Evolutionary conservation across 2,888 invertebrate species (phyloP), one percentile per base, ranked within the genome.

Genomic region (Leptopilina myrica): DNA sequence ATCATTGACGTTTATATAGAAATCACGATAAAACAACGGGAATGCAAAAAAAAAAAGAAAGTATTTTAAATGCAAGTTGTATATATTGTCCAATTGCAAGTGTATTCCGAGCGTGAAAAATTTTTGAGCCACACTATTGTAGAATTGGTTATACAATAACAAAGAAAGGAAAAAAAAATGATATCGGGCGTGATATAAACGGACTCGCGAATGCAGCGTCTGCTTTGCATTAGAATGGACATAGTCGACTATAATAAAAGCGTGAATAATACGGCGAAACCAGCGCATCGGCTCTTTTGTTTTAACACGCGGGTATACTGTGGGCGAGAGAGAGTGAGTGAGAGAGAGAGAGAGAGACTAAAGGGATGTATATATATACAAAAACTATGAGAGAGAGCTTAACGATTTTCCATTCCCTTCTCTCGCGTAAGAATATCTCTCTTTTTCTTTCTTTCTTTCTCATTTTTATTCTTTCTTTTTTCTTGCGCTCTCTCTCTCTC

Each of bases 171-270:
- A 49, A 62, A 81, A 81, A 79, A 82, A 79, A 77, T 79, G 80
- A 81, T 83, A 81, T 79, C 82, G 75, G 78, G 78, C 78, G 78
- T 62, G 76, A 69, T 78, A 78, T 80, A 82, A 78, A 75, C 43
- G 75, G 53, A 49, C 49, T 75, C 78, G 65, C 65, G 53, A 53
- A 56, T 56, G 15, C 9, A 82, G 83, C 82, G 80, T 80, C 82
- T 80, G 81, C 80, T 83, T 83, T 83, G 83, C 83, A 83, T 83
- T 78, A 83, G 83, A 83, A 83, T 83, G 80, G 82, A 82, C 80
- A 82, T 82, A 80, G 78, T 80, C 78, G 80, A 77, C 78, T 81
- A 80, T 81, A 81, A 82, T 82, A 80, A 83, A 83, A 83, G 82
- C 79, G 80, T 82, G 81, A 83, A 83, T 83, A 83, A 81, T 78